phyloP scores from a whole-genome alignment of 2,113 vertebrate genomes.

The Hyperopisus bebe region DNA sequence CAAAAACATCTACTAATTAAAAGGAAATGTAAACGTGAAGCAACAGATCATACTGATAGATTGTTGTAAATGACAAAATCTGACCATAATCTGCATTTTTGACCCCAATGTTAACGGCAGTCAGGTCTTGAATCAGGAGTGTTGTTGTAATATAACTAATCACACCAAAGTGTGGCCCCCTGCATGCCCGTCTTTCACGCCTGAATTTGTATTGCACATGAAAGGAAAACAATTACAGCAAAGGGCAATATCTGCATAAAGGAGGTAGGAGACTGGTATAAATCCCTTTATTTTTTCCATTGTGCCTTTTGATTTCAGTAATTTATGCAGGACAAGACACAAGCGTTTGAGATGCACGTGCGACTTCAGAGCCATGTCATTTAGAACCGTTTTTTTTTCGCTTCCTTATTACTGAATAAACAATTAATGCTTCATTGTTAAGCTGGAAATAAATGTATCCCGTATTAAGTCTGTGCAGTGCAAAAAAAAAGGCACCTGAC shows the following conservation, averaged over 20 bases:
- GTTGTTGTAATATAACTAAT: background rate
- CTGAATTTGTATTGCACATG: background rate
- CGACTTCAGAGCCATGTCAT: background rate
- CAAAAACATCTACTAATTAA: background rate
- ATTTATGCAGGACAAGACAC: background rate
- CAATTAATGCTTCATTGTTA: background rate
- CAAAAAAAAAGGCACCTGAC: background rate
- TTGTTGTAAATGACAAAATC: background rate
- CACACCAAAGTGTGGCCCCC: background rate
- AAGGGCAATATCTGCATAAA: slow-evolving; percentile 13
- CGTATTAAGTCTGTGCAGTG: background rate
- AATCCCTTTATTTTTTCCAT: background rate
- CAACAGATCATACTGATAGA: background rate
- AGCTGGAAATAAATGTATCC: background rate
- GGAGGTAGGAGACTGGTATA: background rate
- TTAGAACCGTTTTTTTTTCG: background rate
- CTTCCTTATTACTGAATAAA: background rate
- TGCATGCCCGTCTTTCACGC: background rate
- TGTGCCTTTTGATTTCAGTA: background rate
- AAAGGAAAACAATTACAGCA: background rate
- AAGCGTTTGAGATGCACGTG: background rate
- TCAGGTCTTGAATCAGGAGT: background rate
- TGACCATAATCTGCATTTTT: background rate
- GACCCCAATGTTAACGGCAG: background rate
- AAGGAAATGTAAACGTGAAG: background rate